A percentile compares a stretch with the other conserved stretches of the same genome.
Evolutionary conservation across 1,140 invertebrate species (phyloP).

Genomic region (Meloidogyne exigua): DNA sequence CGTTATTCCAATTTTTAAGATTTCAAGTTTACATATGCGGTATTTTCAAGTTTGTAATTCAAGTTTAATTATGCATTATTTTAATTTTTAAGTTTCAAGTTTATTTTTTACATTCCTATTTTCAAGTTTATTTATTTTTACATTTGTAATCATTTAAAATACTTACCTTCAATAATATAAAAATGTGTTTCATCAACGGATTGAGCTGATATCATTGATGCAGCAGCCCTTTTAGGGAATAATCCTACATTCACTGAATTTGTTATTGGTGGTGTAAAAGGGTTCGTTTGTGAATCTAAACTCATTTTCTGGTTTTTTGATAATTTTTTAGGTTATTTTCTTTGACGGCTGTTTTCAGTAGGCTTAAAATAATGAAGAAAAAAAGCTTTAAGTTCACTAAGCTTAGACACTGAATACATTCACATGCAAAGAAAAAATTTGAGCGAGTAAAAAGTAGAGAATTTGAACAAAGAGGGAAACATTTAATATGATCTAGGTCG

Average conservation of each 20-base stretch:
- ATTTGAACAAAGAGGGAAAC: background rate
- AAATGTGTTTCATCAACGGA: slow-evolving; percentile 52
- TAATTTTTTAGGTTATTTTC: background rate
- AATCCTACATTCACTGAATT: slow-evolving; percentile 21
- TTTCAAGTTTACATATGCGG: no score
- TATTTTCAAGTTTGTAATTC: no score
- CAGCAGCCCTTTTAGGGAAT: slow-evolving; percentile 57
- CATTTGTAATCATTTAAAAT: background rate
- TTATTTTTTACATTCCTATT: no score
- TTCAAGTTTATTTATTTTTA: no score
- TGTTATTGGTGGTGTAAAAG: background rate
- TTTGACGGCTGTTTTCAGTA: background rate
- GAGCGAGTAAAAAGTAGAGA: background rate
- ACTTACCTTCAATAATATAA: slow-evolving; percentile 38
- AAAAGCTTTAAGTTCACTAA: background rate
- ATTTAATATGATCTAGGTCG: background rate
- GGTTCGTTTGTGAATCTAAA: background rate
- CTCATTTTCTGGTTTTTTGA: background rate
- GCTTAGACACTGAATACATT: background rate
- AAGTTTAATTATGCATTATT: no score
- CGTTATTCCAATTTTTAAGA: no score
- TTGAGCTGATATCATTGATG: slow-evolving; percentile 37
- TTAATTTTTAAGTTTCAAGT: no score
- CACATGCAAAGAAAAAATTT: background rate
- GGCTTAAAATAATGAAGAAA: background rate